A percentile compares a stretch with the other conserved stretches of the same genome.
These are phyloP conservation scores for Hipposideros armiger DNA, from an alignment of 2,113 vertebrate genomes.

Conservation along the genomic window DNA sequence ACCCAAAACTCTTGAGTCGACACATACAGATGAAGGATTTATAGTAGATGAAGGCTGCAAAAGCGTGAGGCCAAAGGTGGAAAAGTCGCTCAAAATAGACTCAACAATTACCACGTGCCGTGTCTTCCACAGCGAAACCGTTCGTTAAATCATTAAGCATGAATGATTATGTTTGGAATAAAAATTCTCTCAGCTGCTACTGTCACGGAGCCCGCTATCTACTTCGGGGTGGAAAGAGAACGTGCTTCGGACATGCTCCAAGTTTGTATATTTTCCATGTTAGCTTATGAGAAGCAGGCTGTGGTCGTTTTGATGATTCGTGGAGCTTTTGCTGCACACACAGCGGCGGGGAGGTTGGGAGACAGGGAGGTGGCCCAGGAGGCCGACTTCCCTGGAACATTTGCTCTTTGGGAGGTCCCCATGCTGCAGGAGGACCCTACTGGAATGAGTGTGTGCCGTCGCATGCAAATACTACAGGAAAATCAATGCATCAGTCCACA, in stretches of 20 bases:
- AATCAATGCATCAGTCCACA: too few relatives aligned
- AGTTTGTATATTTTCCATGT: neutral
- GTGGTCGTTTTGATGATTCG: neutral
- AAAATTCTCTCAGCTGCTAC: neutral
- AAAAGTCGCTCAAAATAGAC: neutral
- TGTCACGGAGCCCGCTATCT: neutral
- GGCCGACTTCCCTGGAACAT: fast-evolving
- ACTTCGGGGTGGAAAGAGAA: too few relatives aligned
- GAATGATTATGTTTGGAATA: neutral
- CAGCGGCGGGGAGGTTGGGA: too few relatives aligned
- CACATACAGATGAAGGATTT: fast-evolving
- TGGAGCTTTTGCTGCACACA: fast-evolving
- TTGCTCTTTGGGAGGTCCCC: neutral
- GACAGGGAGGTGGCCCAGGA: fast-evolving
- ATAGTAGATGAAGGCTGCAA: fast-evolving
- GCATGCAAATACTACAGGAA: fast-evolving
- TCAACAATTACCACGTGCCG: fast-evolving
- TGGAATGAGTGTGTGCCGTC: fast-evolving
- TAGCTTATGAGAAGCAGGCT: neutral
- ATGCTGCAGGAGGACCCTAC: too few relatives aligned
- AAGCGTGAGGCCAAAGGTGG: neutral
- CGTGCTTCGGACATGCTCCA: neutral
- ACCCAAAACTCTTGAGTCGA: fast-evolving
- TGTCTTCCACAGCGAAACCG: neutral
- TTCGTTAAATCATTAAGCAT: too few relatives aligned